phyloP scores from a whole-genome alignment of 2,888 invertebrate species.

The Eupithecia subumbrata region DNA sequence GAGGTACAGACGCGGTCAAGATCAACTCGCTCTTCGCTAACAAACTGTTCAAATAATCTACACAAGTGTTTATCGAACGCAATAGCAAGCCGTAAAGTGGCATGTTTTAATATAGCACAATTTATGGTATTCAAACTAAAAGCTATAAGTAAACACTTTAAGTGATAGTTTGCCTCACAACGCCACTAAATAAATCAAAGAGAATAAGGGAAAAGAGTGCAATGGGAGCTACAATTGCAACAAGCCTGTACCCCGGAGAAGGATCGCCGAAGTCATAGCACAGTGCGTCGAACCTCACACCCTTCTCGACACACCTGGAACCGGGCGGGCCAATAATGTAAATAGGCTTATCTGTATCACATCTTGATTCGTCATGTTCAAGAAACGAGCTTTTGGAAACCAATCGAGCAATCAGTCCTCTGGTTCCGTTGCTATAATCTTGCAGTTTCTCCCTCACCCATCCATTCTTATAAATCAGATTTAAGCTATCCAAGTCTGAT shows the following conservation, averaged over 20 bases:
- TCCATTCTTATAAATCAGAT: conserved; percentile 55
- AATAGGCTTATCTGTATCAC: conserved; percentile 65
- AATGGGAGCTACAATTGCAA: conserved; percentile 71
- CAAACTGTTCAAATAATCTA: conserved; percentile 19
- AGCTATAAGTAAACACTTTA: background rate
- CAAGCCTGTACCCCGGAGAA: conserved; percentile 68
- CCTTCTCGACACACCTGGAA: conserved; percentile 63
- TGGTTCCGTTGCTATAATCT: conserved; percentile 59
- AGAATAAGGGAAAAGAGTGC: conserved; percentile 72
- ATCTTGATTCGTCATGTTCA: conserved; percentile 59
- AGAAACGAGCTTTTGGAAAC: conserved; percentile 67
- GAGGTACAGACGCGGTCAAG: conserved; percentile 32
- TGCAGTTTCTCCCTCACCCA: conserved; percentile 53
- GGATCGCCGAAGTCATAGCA: conserved; percentile 73
- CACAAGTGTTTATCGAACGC: background rate
- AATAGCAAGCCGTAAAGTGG: background rate
- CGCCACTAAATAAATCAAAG: conserved; percentile 75
- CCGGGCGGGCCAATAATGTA: conserved; percentile 66
- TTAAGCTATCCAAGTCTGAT: conserved; percentile 61
- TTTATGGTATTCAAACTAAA: background rate
- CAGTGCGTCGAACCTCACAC: conserved; percentile 61
- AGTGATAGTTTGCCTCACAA: conserved; percentile 67
- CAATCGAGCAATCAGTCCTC: conserved; percentile 61
- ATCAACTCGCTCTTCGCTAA: conserved; percentile 28
- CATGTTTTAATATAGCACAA: background rate